Evolutionary conservation across 2,888 invertebrate species (phyloP).

Genomic region (Apamea monoglypha): DNA sequence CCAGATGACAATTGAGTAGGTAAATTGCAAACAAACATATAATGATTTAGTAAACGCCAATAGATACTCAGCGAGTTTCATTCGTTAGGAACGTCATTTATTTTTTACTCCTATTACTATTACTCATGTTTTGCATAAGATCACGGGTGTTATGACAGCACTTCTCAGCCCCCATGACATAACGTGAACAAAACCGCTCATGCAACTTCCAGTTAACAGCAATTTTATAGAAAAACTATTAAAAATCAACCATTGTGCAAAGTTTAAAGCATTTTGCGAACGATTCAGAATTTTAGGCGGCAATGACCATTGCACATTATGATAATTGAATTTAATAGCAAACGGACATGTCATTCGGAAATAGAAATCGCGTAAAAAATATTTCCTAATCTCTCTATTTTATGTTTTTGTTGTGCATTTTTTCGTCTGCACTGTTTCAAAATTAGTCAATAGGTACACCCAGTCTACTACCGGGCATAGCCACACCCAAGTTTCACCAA

Average conservation of each 20-base stretch:
- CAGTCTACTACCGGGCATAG: not conserved
- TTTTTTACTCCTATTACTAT: not conserved
- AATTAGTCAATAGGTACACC: not conserved
- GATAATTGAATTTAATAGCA: conserved; percentile 22
- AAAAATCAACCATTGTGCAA: conserved; percentile 43
- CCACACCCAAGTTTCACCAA: not conserved
- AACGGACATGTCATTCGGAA: conserved; percentile 14
- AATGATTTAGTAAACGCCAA: not conserved
- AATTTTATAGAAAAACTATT: conserved; percentile 19
- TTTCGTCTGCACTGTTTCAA: not conserved
- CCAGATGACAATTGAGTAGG: not conserved
- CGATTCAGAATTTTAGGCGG: conserved; percentile 14
- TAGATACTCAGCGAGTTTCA: not conserved
- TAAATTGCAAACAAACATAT: not conserved
- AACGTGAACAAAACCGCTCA: conserved; percentile 16
- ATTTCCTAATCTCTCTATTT: not conserved
- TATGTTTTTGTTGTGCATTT: not conserved
- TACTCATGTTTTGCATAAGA: conserved; percentile 41
- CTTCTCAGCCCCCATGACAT: conserved; percentile 24
- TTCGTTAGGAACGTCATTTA: not conserved
- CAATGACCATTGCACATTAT: conserved; percentile 31
- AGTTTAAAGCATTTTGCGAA: conserved; percentile 8
- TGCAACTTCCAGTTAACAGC: conserved; percentile 34
- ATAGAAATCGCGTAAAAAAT: not conserved
- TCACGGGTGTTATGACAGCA: conserved; percentile 3